These are phyloP conservation scores for Phortica variegata DNA, from an alignment of 1,140 invertebrate genomes.

Conservation along the genomic window DNA sequence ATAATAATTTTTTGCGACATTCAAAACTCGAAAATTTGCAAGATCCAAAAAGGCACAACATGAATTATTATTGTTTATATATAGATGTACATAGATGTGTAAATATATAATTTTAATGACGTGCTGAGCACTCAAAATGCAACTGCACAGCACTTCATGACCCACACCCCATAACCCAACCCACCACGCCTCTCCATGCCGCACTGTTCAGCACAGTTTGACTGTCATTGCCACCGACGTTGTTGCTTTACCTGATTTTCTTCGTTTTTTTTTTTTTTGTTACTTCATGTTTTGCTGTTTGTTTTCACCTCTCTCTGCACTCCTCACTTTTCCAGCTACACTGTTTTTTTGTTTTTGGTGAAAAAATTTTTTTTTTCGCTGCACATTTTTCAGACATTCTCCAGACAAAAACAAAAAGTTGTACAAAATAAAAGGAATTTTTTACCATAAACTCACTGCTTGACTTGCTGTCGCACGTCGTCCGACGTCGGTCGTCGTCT, in stretches of 20 bases:
- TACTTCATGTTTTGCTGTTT: too few relatives aligned
- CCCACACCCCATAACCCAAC: background rate
- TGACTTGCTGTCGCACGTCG: constrained; percentile 12
- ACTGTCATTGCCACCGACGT: constrained; percentile 31
- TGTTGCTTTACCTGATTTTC: constrained; percentile 12
- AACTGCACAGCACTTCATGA: background rate
- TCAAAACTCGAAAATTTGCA: constrained; percentile 24
- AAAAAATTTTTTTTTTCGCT: background rate
- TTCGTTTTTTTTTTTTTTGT: constrained; percentile 13
- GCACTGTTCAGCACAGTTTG: constrained; percentile 24
- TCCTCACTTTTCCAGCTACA: too few relatives aligned
- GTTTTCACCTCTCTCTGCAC: too few relatives aligned
- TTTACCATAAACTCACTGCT: constrained; percentile 43
- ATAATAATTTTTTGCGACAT: background rate
- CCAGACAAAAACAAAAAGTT: constrained; percentile 32
- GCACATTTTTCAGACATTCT: constrained; percentile 49
- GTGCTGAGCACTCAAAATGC: constrained; percentile 17
- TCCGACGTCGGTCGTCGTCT: too few relatives aligned
- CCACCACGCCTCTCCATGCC: constrained; percentile 3
- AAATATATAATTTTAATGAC: constrained; percentile 33
- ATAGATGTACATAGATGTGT: too few relatives aligned
- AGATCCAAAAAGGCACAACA: background rate
- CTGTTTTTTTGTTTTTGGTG: constrained; percentile 1
- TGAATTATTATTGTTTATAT: too few relatives aligned
- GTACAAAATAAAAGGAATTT: constrained; percentile 18